phyloP scores from a whole-genome alignment of 2,797 vertebrate genomes.

The Falco peregrinus region DNA sequence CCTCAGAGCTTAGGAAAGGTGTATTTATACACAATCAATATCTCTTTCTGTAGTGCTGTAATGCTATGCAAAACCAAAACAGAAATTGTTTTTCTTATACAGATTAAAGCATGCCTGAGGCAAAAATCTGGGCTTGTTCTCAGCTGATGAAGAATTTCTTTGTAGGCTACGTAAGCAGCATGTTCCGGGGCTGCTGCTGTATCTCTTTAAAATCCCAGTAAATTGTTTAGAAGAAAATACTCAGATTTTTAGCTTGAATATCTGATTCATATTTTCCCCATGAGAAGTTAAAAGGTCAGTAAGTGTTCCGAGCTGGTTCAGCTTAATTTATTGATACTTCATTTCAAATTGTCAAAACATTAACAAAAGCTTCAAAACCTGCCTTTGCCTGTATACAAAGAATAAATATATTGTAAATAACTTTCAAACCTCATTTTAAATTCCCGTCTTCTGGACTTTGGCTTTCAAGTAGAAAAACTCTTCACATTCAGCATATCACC shows the following conservation, averaged over 20 bases:
- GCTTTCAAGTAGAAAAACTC: background rate
- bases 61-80: background rate
- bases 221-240: background rate
- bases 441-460: background rate
- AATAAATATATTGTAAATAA: conserved; percentile 4
- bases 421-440: background rate
- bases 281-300: background rate
- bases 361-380: background rate
- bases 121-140: conserved; percentile 18
- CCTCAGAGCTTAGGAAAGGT: background rate
- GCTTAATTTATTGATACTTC: background rate
- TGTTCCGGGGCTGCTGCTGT: background rate
- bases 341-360: background rate
- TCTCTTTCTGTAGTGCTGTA: background rate
- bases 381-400: background rate
- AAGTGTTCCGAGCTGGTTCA: background rate
- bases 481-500: background rate
- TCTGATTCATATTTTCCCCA: background rate
- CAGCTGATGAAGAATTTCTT: background rate
- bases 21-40: background rate
- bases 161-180: background rate
- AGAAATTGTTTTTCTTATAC: background rate
- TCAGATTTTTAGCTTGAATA: conserved; percentile 1
- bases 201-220: background rate
- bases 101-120: conserved; percentile 3